A percentile compares a stretch with the other conserved stretches of the same genome.
Conservation (phyloP, 2,797 vertebrate species). For the Gobio occitaniae region DNA sequence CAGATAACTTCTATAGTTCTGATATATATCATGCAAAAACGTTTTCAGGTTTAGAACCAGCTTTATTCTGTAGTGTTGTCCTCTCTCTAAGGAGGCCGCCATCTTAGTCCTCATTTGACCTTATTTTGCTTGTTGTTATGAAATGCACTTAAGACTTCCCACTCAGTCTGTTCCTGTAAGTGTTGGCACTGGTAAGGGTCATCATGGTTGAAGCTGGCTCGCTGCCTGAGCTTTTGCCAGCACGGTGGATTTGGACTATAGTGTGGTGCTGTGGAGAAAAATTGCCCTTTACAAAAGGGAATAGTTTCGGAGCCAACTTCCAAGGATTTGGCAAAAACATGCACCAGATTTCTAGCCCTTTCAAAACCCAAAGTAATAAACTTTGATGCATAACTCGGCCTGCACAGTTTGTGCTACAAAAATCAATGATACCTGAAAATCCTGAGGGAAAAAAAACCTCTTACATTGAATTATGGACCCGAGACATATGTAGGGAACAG, state of each 20-base stretch:
- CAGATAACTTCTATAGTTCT: too few relatives aligned
- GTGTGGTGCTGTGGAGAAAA: conserved; percentile 71
- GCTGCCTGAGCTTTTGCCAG: conserved; percentile 67
- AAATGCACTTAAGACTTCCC: conserved; percentile 49
- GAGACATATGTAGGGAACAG: background rate
- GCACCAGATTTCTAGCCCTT: conserved; percentile 51
- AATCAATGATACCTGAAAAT: conserved; percentile 8
- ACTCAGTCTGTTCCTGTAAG: conserved; percentile 51
- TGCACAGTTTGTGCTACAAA: conserved; percentile 11
- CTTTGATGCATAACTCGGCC: background rate
- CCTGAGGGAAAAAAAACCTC: background rate
- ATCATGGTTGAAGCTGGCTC: conserved; percentile 72
- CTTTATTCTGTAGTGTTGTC: background rate
- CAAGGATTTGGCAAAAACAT: conserved; percentile 64
- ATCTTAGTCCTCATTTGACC: conserved; percentile 49
- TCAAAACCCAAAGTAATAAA: conserved; percentile 17
- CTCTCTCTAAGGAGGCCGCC: background rate
- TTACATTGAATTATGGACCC: background rate
- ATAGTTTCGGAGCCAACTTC: conserved; percentile 69
- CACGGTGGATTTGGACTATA: conserved; percentile 68
- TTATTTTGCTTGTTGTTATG: conserved; percentile 54
- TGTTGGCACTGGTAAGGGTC: conserved; percentile 69
- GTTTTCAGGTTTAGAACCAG: background rate
- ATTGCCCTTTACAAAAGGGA: conserved; percentile 74
- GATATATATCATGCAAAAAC: background rate